A percentile compares a stretch with the other conserved stretches of the same genome.
phyloP scores from a whole-genome alignment of 2,888 invertebrate genomes.

The Mimumesa dahlbomi region DNA sequence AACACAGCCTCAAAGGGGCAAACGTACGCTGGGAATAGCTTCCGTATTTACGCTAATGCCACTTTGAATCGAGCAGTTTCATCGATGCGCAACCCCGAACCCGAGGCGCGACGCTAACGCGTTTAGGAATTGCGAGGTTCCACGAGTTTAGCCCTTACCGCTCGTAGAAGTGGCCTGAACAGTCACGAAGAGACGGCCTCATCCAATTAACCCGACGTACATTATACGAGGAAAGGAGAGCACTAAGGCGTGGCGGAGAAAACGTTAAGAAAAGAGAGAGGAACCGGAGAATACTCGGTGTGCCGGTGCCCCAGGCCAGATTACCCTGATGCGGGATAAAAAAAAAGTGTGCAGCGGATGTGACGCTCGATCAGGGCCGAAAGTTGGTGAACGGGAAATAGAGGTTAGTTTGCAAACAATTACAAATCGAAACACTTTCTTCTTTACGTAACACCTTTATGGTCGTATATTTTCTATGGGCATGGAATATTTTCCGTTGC shows the following conservation, averaged over 20 bases:
- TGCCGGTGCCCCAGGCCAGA: slow-evolving; percentile 38
- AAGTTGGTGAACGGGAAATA: background rate
- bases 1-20: background rate
- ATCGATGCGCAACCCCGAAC: slow-evolving; percentile 5
- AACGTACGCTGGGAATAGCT: background rate
- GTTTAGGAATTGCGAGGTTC: slow-evolving; percentile 52
- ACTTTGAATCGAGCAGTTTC: background rate
- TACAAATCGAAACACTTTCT: slow-evolving; percentile 12
- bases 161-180: slow-evolving; percentile 51
- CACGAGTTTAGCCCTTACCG: slow-evolving; percentile 38
- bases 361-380: slow-evolving; percentile 29
- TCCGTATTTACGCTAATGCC: slow-evolving; percentile 10
- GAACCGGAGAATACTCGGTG: slow-evolving; percentile 43
- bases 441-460: no score
- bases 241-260: slow-evolving; percentile 51
- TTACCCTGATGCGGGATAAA: slow-evolving; percentile 47
- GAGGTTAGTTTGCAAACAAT: slow-evolving; percentile 15
- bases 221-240: slow-evolving; percentile 59
- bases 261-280: slow-evolving; percentile 50
- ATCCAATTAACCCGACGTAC: slow-evolving; percentile 69
- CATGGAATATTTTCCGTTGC: no score
- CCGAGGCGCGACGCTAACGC: slow-evolving; percentile 25
- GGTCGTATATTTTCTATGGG: no score
- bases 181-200: slow-evolving; percentile 55
- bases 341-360: slow-evolving; percentile 48